phyloP scores from a whole-genome alignment of 2,113 vertebrate species.

The Cepphus grylle region DNA sequence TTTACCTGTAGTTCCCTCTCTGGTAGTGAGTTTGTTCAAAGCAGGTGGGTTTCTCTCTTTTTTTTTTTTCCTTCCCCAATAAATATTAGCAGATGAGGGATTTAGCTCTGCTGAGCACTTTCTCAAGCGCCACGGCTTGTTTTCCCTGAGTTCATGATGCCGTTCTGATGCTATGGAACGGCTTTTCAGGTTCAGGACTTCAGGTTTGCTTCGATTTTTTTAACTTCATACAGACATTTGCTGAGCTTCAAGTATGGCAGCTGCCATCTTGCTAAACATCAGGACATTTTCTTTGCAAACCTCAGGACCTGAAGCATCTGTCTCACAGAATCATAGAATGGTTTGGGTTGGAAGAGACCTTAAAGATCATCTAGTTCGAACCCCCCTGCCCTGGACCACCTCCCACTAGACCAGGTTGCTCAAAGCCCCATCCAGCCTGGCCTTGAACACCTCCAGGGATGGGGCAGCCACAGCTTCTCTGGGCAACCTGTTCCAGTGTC shows the following conservation, averaged over 20 bases:
- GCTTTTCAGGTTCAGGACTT: neutral
- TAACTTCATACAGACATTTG: neutral
- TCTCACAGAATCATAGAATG: neutral
- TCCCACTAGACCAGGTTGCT: neutral
- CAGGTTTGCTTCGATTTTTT: neutral
- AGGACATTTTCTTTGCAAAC: neutral
- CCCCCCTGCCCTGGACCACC: neutral
- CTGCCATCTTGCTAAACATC: neutral
- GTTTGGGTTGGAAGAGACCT: neutral
- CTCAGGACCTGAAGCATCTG: neutral
- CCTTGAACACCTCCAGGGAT: neutral
- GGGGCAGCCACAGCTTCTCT: neutral
- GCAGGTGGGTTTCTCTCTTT: neutral
- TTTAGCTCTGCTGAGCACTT: neutral
- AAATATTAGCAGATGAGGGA: neutral
- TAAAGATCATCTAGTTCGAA: neutral
- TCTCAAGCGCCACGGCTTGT: fast-evolving
- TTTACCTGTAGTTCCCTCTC: neutral
- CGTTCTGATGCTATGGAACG: neutral
- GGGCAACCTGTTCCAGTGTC: neutral
- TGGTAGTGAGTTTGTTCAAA: neutral
- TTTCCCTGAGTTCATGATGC: neutral
- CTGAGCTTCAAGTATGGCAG: neutral
- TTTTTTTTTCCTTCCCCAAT: fast-evolving
- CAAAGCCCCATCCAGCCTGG: neutral